These are phyloP conservation scores for Phataginus tricuspis DNA, from an alignment of 2,797 vertebrate species.

Conservation along the genomic window DNA sequence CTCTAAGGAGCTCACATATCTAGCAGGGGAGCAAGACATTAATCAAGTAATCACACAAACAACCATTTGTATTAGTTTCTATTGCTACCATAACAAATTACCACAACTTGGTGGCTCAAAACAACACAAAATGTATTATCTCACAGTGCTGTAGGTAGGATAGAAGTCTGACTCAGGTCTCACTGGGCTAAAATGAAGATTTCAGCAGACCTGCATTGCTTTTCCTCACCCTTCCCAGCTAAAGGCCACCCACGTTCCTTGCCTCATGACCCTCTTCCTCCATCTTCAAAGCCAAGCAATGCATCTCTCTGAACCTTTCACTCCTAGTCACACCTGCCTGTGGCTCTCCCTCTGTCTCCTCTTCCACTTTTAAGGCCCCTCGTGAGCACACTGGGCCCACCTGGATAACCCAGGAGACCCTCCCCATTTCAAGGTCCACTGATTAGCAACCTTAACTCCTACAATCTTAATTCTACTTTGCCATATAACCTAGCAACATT, in stretches of 20 bases:
- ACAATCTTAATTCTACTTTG: conserved; percentile 11
- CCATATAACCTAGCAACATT: conserved; percentile 1
- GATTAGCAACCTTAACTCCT: not conserved
- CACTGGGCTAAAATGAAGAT: not conserved
- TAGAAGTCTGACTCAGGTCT: not conserved
- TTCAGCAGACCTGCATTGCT: not conserved
- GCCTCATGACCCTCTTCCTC: not conserved
- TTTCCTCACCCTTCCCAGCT: not conserved
- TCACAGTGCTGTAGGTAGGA: not conserved
- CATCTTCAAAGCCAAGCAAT: not conserved
- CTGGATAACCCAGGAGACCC: not conserved
- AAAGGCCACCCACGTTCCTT: not conserved
- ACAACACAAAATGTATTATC: not conserved
- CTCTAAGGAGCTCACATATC: not conserved
- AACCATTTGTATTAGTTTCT: conserved; percentile 20
- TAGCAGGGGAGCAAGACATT: not conserved
- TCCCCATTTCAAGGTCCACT: not conserved
- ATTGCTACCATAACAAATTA: not conserved
- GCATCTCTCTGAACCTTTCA: not conserved
- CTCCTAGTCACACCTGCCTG: not conserved
- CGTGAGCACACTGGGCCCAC: not conserved
- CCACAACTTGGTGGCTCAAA: not conserved
- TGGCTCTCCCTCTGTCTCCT: not conserved
- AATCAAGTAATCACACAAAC: conserved; percentile 20
- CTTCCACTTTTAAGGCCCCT: not conserved